These are phyloP conservation scores for Symphodus melops DNA, from an alignment of 2,113 vertebrate genomes.

Conservation along the genomic window DNA sequence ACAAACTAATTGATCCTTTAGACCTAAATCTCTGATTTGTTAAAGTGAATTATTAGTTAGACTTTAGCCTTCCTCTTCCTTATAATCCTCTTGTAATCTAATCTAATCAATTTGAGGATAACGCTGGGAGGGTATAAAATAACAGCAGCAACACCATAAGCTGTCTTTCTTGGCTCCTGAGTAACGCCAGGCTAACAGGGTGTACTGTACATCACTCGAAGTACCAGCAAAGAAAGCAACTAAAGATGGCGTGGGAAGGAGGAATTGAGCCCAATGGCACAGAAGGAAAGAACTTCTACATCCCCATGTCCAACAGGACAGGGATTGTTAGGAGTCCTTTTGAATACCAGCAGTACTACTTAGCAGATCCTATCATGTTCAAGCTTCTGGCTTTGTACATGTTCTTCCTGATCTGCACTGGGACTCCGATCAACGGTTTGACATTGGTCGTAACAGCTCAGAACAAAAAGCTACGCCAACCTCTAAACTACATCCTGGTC, in stretches of 20 bases:
- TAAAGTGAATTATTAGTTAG: constrained; percentile 45
- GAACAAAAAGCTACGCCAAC: constrained; percentile 88
- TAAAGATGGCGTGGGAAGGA: constrained; percentile 51
- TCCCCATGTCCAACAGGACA: constrained; percentile 88
- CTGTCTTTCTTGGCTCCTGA: not conserved
- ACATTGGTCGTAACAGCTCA: constrained; percentile 85
- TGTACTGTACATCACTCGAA: constrained; percentile 1
- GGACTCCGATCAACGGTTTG: constrained; percentile 85
- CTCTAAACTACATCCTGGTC: constrained; percentile 86
- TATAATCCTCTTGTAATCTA: constrained; percentile 57
- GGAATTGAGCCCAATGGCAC: constrained; percentile 78
- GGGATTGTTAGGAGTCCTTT: constrained; percentile 87
- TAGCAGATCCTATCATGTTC: constrained; percentile 78
- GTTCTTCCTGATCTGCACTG: constrained; percentile 86
- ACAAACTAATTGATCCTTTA: not conserved
- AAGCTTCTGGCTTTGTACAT: constrained; percentile 83
- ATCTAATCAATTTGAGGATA: constrained; percentile 56
- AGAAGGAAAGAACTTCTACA: constrained; percentile 87
- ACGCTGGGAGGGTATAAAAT: constrained; percentile 50
- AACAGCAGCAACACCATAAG: constrained; percentile 3
- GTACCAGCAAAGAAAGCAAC: not conserved
- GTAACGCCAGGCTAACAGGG: not conserved
- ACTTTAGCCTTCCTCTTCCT: constrained; percentile 39
- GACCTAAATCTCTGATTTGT: not conserved
- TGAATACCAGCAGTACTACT: constrained; percentile 85